phyloP scores from a whole-genome alignment of 2,888 invertebrate species.

The Nebria salina region DNA sequence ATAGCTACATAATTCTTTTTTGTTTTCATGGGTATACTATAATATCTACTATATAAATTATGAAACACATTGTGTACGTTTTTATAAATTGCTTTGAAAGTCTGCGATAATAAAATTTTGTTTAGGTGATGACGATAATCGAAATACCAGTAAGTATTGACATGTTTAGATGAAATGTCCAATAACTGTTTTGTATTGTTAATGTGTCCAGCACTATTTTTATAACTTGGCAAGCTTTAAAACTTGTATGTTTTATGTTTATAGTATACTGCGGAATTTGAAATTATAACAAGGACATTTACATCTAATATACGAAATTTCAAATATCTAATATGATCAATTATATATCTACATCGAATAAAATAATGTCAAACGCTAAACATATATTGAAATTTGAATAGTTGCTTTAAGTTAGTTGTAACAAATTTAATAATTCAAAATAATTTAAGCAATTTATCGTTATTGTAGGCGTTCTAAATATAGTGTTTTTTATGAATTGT shows the following conservation, averaged over 20 bases:
- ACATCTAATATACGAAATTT: no score
- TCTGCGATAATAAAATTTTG: conserved; percentile 39
- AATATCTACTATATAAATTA: background rate
- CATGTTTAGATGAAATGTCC: conserved; percentile 31
- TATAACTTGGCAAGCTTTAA: conserved; percentile 40
- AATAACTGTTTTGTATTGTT: conserved; percentile 32
- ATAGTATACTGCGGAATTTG: conserved; percentile 3
- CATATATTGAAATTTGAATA: no score
- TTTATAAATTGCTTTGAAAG: conserved; percentile 27
- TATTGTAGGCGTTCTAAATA: no score
- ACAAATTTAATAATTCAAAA: no score
- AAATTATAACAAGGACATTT: background rate
- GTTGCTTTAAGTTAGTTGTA: no score
- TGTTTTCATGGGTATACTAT: background rate
- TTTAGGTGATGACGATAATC: conserved; percentile 41
- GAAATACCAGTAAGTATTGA: conserved; percentile 42
- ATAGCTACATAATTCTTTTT: background rate
- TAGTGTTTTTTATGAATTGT: no score
- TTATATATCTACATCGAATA: no score
- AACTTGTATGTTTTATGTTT: background rate
- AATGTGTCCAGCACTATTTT: conserved; percentile 34
- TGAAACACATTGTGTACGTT: background rate
- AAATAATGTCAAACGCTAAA: no score
- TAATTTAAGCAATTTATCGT: no score
- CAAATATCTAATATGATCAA: no score